Conservation (phyloP, 2,113 vertebrate genomes). For the Montifringilla adamsi region DNA sequence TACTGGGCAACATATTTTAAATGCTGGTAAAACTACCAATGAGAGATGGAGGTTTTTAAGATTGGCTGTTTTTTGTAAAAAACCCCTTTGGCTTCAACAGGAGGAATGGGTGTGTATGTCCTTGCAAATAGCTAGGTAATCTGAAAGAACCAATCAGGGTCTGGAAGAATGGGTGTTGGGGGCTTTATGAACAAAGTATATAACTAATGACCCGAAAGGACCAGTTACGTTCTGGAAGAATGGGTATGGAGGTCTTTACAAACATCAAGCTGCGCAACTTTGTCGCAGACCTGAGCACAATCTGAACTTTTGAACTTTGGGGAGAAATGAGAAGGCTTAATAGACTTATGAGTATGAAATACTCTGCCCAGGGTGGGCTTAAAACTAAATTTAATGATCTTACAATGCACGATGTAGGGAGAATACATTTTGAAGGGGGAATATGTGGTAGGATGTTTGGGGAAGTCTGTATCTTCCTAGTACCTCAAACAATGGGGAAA, state of each 20-base stretch:
- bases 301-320: neutral
- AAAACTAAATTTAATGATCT: neutral
- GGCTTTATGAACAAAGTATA: neutral
- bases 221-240: neutral
- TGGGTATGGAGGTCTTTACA: accelerated
- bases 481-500: neutral
- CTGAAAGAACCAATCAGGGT: neutral
- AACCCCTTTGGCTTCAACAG: neutral
- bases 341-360: accelerated
- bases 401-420: neutral
- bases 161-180: neutral
- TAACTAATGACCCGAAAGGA: no score
- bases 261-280: neutral
- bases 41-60: neutral
- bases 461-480: neutral
- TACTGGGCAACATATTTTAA: neutral
- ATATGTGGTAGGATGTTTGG: neutral
- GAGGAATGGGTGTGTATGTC: neutral
- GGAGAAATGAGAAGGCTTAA: neutral
- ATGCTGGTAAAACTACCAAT: neutral
- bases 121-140: neutral
- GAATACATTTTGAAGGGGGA: neutral
- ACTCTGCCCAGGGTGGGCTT: neutral
- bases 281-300: neutral
- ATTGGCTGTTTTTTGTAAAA: neutral